A percentile compares a stretch with the other conserved stretches of the same genome.
Evolutionary conservation across 2,113 vertebrate genomes (phyloP).

Genomic region (Oncorhynchus kisutch): DNA sequence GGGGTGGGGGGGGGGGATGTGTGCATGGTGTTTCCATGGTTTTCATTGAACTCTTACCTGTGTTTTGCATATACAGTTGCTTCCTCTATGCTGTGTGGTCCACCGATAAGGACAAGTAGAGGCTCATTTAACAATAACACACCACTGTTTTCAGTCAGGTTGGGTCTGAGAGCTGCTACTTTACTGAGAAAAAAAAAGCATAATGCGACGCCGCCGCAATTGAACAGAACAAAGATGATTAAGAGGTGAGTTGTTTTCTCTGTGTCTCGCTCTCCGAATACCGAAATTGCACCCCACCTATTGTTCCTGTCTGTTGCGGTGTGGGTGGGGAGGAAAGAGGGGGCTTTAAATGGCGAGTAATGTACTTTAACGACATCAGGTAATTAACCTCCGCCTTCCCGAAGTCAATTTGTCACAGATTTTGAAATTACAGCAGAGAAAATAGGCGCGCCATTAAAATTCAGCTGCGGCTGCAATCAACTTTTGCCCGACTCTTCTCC

Average conservation of each 20-base stretch:
- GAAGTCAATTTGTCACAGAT: conserved; percentile 30
- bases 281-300: conserved; percentile 23
- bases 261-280: background rate
- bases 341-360: conserved; percentile 33
- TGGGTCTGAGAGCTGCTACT: too few relatives aligned
- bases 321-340: conserved; percentile 16
- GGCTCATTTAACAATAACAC: too few relatives aligned
- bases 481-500: conserved; percentile 19
- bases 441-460: conserved; percentile 30
- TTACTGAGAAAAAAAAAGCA: too few relatives aligned
- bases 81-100: too few relatives aligned
- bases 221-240: background rate
- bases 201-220: too few relatives aligned
- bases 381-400: conserved; percentile 44
- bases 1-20: too few relatives aligned
- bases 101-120: too few relatives aligned
- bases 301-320: background rate
- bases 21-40: too few relatives aligned
- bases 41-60: too few relatives aligned
- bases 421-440: conserved; percentile 32
- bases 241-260: background rate
- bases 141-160: too few relatives aligned
- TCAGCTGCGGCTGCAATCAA: conserved; percentile 15
- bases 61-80: too few relatives aligned
- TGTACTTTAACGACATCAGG: conserved; percentile 43